phyloP scores from a whole-genome alignment of 1,140 invertebrate genomes.

The Coenobita brevimanus region DNA sequence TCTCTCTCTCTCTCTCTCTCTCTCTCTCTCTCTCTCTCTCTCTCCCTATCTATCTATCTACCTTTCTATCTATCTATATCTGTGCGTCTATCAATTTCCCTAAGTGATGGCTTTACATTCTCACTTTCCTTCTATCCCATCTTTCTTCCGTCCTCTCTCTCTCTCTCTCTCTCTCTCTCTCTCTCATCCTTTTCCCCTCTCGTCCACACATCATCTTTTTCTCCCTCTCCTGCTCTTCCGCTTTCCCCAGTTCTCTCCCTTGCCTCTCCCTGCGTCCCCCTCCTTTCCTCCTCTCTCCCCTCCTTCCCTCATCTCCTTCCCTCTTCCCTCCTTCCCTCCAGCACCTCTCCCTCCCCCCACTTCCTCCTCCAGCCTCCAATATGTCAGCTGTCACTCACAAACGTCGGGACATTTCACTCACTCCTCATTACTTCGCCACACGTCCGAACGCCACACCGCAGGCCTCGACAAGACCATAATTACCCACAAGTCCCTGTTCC shows the following conservation, averaged over 20 bases:
- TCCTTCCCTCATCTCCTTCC: conserved; percentile 9
- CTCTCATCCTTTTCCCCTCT: conserved; percentile 8
- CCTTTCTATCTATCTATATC: no score
- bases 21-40: not conserved
- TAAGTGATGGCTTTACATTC: no score
- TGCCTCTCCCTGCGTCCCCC: not conserved
- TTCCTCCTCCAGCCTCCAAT: conserved; percentile 53
- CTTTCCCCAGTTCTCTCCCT: not conserved
- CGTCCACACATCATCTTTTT: not conserved
- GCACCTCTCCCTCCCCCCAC: not conserved
- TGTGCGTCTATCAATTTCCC: not conserved
- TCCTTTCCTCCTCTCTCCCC: not conserved
- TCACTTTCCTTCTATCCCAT: not conserved
- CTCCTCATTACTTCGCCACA: conserved; percentile 57
- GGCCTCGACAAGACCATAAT: not conserved
- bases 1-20: not conserved
- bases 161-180: not conserved
- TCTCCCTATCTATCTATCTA: no score
- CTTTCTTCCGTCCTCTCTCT: not conserved
- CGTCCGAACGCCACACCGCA: conserved; percentile 4
- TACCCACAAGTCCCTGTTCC: not conserved
- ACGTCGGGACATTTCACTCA: conserved; percentile 64
- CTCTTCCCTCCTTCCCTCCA: not conserved
- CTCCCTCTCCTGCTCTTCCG: not conserved
- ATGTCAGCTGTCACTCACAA: conserved; percentile 63